Evolutionary conservation across 2,888 invertebrate species (phyloP).

Genomic region (Latrodectus elegans): DNA sequence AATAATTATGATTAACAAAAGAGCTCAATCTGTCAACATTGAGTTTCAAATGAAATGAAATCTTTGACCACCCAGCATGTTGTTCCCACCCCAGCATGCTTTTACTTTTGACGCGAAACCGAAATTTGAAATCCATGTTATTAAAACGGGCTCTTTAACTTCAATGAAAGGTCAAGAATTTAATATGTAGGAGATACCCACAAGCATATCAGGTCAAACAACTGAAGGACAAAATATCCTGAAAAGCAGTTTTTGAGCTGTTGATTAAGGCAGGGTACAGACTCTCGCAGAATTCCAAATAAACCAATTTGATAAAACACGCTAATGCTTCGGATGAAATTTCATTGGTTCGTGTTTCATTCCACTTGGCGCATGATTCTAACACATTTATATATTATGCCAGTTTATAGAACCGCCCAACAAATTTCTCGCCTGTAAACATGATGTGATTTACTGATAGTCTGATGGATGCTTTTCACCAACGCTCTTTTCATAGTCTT

Average conservation of each 20-base stretch:
- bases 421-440: conserved; percentile 17
- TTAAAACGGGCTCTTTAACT: not conserved
- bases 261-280: not conserved
- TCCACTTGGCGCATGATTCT: conserved; percentile 42
- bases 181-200: conserved; percentile 36
- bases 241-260: conserved; percentile 8
- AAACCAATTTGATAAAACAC: conserved; percentile 44
- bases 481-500: too few relatives aligned
- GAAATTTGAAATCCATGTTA: not conserved
- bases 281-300: conserved; percentile 45
- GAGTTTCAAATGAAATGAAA: conserved; percentile 5
- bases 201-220: conserved; percentile 4
- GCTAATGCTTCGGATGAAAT: conserved; percentile 13
- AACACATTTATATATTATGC: conserved; percentile 34
- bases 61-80: conserved; percentile 32
- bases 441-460: too few relatives aligned
- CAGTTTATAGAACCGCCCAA: conserved; percentile 25
- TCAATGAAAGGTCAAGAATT: conserved; percentile 28
- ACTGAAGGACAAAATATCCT: not conserved
- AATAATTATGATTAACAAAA: not conserved
- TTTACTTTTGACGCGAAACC: not conserved
- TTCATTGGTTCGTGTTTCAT: conserved; percentile 41
- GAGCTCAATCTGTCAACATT: conserved; percentile 19
- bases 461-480: too few relatives aligned
- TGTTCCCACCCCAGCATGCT: not conserved